Percentiles rank a stretch among this genome's conserved stretches.
Evolutionary conservation across 2,888 invertebrate genomes (phyloP).

Genomic region (Unio delphinus): DNA sequence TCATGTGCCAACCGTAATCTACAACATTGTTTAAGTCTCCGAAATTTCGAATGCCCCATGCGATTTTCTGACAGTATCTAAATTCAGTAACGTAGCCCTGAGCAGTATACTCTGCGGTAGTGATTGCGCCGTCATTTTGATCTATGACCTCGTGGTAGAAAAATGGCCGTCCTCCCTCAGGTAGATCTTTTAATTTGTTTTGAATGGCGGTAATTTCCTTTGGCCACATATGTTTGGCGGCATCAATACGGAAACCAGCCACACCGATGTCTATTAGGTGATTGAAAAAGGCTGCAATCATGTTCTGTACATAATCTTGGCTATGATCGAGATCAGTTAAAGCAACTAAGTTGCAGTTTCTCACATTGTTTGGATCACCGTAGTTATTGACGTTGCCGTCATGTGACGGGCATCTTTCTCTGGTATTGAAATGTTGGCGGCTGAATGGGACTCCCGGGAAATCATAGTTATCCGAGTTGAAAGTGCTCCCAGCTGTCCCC

Average conservation of each 20-base stretch:
- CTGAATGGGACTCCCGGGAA: constrained; percentile 73
- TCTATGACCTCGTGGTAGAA: constrained; percentile 66
- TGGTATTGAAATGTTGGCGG: constrained; percentile 77
- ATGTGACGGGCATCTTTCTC: constrained; percentile 71
- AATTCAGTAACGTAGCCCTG: constrained; percentile 83
- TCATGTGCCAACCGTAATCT: constrained; percentile 63
- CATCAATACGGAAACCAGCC: constrained; percentile 65
- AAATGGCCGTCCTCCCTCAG: constrained; percentile 58
- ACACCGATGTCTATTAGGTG: constrained; percentile 59
- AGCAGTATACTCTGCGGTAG: constrained; percentile 47
- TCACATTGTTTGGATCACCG: constrained; percentile 72
- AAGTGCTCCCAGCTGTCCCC: constrained; percentile 78
- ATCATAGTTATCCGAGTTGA: constrained; percentile 53
- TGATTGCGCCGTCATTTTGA: constrained; percentile 63
- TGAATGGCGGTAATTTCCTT: constrained; percentile 49
- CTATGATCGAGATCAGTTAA: constrained; percentile 85
- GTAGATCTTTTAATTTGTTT: constrained; percentile 47
- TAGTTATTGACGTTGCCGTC: constrained; percentile 46
- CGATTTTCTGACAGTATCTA: constrained; percentile 73
- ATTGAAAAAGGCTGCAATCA: constrained; percentile 57
- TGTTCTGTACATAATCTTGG: constrained; percentile 60
- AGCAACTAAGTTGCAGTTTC: constrained; percentile 82
- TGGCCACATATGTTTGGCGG: constrained; percentile 68
- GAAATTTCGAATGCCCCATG: constrained; percentile 48
- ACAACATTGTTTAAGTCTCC: constrained; percentile 46